Evolutionary conservation across 2,113 vertebrate species (phyloP), one percentile per base, ranked within the genome.

Genomic region (Delphinus delphis): DNA sequence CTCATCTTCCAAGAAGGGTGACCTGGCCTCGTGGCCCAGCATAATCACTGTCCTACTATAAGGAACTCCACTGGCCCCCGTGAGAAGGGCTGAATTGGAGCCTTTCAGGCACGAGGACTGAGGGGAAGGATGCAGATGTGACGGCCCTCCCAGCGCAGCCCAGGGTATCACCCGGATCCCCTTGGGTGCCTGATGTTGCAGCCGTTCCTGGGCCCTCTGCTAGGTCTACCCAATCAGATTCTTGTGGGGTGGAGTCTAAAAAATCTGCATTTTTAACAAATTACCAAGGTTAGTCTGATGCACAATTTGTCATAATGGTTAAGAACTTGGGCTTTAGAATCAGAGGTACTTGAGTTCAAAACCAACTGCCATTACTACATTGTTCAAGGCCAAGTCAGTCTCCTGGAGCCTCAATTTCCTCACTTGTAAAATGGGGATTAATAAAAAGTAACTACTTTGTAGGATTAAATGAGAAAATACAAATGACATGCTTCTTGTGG

Each of bases 391-490:
- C 41, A 93, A 82, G 3, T 53, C 47, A 20, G 12, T 47, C 11
- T 80, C 70, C 9, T 12, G 38, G 33, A 79, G 33, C 28, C 50
- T 92, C 53, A 14, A 36, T 77, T 92, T 96, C 70, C 58, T 95
- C 38, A 33, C 36, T 76, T 62, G 33, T 20, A 83, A 85, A 97
- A 79, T 26, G 21, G 20, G 11, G 25, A 70, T 65, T 70, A 68
- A 58, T 73, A 58, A 82, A 84, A 68, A 70, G 36, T 4, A 41
- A 58, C 44, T 65, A 5, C 5, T 28, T 26, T 21, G 31, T 80
- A 76, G 44, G 23, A 38, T 53, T 87, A 62, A 70, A 73, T 15
- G 44, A 90, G 50, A 21, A 85, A 85, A 79, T 23, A 68, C 11
- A 50, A 6, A 33, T 38, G 33, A 60, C 4, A 38, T 17, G 41